Evolutionary conservation across 2,797 vertebrate species (phyloP), one percentile per base, ranked within the genome.

Genomic region (Cirrhinus molitorella): DNA sequence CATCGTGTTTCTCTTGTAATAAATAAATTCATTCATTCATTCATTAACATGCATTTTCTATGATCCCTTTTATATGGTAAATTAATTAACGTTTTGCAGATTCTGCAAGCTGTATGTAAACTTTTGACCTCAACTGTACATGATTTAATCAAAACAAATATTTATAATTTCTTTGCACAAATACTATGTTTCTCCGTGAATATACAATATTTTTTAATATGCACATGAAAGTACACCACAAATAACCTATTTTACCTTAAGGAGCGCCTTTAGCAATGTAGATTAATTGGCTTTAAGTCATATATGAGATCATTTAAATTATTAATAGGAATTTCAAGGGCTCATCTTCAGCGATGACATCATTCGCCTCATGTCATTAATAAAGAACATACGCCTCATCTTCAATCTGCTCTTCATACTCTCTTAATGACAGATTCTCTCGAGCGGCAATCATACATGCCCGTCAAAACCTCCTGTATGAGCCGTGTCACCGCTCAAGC

Each of bases 351-450:
- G 31, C 28, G 7, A 74, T 83, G 57, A 51, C 61, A 43, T 83
- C 25, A 68, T 66, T 61, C n/a, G 34, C 17, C 23, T 25, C 14
- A 9, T 31, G 3, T 12, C 55, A 40, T 82, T 74, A 83, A 47
- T 59, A 75, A 51, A 37, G 37, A 51, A 12, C 47, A 9, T 8
- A 13, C 28, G 12, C 70, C 51, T 65, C 34, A 45, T 79, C 49
- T 51, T 80, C 51, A 25, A 40, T 51, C 47, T 79, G 49, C 63
- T 79, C 31, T 37, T 49, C 23, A 61, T 66, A 28, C 53, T 25
- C 61, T 14, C 68, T 55, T 43, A 13, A 37, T 74, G 59, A 67
- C 70, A 74, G 72, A 63, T 23, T 55, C 47, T 63, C 75, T 84
- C 51, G 31, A 79, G 57, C 13, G 53, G 67, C 83, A 73, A 28